Evolutionary conservation across 1,140 invertebrate species (phyloP).

Genomic region (Zophobas morio): DNA sequence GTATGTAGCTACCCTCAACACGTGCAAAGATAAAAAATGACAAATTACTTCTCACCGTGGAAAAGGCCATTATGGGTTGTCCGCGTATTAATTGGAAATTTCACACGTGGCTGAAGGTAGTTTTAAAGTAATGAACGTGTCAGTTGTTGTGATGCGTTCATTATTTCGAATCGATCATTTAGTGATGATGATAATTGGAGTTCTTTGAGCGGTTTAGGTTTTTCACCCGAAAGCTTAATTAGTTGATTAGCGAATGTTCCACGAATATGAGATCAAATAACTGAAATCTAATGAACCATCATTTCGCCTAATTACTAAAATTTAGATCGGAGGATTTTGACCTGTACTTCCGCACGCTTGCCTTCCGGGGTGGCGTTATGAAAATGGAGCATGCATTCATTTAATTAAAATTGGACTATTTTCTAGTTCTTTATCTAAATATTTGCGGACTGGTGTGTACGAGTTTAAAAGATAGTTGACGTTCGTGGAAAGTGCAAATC

Average conservation of each 20-base stretch:
- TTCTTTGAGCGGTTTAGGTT: constrained; percentile 6
- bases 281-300: no score
- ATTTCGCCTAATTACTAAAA: no score
- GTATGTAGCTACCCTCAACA: background rate
- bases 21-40: background rate
- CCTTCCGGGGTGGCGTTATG: no score
- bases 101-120: constrained; percentile 39
- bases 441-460: no score
- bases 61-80: constrained; percentile 17
- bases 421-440: no score
- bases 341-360: no score
- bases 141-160: constrained; percentile 15
- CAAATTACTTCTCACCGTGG: constrained; percentile 2
- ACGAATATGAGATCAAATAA: background rate
- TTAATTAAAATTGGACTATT: no score
- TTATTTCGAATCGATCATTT: constrained; percentile 27
- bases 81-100: constrained; percentile 45
- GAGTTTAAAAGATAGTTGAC: no score
- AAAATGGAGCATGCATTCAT: no score
- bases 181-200: constrained; percentile 8
- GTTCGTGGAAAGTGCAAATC: no score
- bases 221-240: constrained; percentile 33
- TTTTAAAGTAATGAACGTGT: constrained; percentile 32
- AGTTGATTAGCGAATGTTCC: background rate
- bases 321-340: no score